phyloP scores from a whole-genome alignment of 2,113 vertebrate species.

The Donacobius atricapilla region DNA sequence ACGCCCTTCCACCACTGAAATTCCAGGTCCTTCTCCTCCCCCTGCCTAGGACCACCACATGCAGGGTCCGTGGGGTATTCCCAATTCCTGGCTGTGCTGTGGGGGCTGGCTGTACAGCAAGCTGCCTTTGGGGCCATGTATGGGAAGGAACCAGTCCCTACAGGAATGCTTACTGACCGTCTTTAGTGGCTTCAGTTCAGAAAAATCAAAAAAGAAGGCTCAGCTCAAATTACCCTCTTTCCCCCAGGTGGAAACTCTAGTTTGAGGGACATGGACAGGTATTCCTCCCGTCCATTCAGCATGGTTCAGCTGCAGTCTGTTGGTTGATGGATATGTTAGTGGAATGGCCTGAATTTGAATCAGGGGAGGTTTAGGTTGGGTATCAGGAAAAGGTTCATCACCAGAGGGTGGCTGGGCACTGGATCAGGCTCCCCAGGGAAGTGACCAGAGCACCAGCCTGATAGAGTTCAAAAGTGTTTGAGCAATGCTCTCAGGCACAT shows the following conservation, averaged over 20 bases:
- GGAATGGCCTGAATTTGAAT: not conserved
- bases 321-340: not conserved
- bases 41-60: not conserved
- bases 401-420: not conserved
- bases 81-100: rapidly evolving
- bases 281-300: not conserved
- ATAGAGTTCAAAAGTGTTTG: not conserved
- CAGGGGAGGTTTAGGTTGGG: not conserved
- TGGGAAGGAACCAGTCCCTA: not conserved
- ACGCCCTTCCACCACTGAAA: not conserved
- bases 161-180: not conserved
- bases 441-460: not conserved
- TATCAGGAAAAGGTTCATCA: not conserved
- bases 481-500: not conserved
- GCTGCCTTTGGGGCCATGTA: rapidly evolving
- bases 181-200: no score
- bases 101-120: not conserved
- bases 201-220: no score
- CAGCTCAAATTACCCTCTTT: not conserved
- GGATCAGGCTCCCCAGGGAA: not conserved
- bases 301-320: not conserved
- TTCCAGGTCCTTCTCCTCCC: not conserved
- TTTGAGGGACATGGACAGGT: not conserved
- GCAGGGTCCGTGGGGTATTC: rapidly evolving
- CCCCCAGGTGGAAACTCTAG: not conserved